Conservation (phyloP, 2,888 invertebrate species). For the Yponomeuta malinellus region DNA sequence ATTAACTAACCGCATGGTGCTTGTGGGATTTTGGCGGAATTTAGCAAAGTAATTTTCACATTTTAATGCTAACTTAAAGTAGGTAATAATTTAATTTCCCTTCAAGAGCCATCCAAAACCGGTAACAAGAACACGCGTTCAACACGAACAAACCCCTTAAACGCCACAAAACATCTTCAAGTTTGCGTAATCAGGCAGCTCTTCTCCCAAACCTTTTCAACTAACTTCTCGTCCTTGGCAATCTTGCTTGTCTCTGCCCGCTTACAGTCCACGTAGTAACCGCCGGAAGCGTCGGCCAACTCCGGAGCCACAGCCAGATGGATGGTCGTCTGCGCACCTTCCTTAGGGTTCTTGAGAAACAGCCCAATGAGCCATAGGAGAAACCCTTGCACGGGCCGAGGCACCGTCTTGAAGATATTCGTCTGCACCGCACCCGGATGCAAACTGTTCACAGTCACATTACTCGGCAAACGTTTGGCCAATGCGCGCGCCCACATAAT, state of each 20-base stretch:
- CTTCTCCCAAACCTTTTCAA: constrained; percentile 85
- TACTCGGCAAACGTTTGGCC: constrained; percentile 50
- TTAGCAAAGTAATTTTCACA: too few species aligned
- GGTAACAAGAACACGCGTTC: too few species aligned
- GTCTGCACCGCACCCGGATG: constrained; percentile 90
- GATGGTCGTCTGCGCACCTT: constrained; percentile 87
- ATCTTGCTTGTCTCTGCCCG: constrained; percentile 67
- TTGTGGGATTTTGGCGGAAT: too few species aligned
- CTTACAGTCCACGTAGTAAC: constrained; percentile 86
- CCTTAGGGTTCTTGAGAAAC: constrained; percentile 80
- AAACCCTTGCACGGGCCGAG: constrained; percentile 50
- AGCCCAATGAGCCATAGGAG: constrained; percentile 72
- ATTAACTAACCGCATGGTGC: too few species aligned
- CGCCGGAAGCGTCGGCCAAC: constrained; percentile 79
- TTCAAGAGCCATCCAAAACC: too few species aligned
- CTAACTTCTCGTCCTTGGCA: constrained; percentile 78
- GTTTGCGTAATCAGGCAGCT: constrained; percentile 33
- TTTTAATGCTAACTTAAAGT: too few species aligned
- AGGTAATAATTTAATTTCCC: too few species aligned
- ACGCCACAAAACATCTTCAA: too few species aligned
- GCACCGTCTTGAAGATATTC: constrained; percentile 82
- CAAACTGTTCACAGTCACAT: constrained; percentile 85
- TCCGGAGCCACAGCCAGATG: constrained; percentile 84
- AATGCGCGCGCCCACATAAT: constrained; percentile 60
- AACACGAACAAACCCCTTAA: too few species aligned